Base-by-base conservation (phyloP, 2,888 invertebrate genomes). In the Theretra japonica region DNA sequence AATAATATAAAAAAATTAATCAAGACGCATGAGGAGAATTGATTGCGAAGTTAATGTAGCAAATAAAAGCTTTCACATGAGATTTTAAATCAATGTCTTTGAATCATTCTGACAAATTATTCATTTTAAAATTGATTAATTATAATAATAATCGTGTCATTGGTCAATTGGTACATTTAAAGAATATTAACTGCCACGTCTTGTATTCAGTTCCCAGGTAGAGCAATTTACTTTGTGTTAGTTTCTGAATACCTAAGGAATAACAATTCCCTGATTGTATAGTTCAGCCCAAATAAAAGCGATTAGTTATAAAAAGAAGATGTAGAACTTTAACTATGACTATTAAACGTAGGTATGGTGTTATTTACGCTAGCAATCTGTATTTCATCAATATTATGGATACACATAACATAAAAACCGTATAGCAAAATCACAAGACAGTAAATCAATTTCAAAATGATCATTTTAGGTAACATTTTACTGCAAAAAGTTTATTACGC, bases 91-190 rank as follows among this genome's bases (percentile, higher is more conserved):
- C 48, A 65, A 23, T 62, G 41, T 62, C 15, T 41, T 62, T 33
- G 41, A 41, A 62, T 62, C 21, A 62, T 15, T 41, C 41, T 41
- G 62, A 62, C 41, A 62, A 62, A 62, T 62, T 60, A 60, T 28
- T 6, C 28, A 59, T 17, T 33, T 30, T 21, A 62, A 62, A 62
- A 56, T 56, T 21, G 33, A 33, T 62, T 8, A 11, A 8, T 62
- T n/a, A 33, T 17, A 60, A 30, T 33, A 21, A 62, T 11, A n/a
- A 33, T 41, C 41, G 41, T 41, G 3, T 41, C 41, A 41, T 41
- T 41, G 33, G 33, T 33, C 33, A 33, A 7, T 33, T 33, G 41
- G 41, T 15, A 41, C 15, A 41, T 11, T 41, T 41, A 41, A 41
- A 11, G 11, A 41, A 11, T 41, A 41, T 41, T 11, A 11, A 41